Base-by-base conservation (phyloP, 2,113 vertebrate species). In the Gorsachius goisagi region DNA sequence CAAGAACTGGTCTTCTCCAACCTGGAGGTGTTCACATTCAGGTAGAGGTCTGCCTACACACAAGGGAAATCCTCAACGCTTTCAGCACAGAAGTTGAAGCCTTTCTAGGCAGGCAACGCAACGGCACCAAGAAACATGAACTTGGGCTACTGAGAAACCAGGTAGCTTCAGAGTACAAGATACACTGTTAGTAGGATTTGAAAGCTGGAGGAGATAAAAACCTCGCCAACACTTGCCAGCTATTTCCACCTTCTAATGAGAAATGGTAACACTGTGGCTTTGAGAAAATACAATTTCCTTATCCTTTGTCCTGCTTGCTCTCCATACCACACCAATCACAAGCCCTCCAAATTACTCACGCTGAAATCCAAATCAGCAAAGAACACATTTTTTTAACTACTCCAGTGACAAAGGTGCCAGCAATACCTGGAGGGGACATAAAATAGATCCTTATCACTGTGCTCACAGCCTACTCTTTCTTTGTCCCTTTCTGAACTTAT, bases 381-480 rank as follows among this genome's bases (percentile, higher is more conserved):
- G 24, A 21, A 7, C 3, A 1, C 2, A 0, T 16, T 73, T 33
- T 41, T 35, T 16, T 6, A 15, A 8, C 41, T 68, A 32, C 9
- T 60, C 30, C 53, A 26, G 9, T 35, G 6, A 44, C 45, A 47
- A 9, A 59, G 19, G 37, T 1, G 0, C 17, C 47, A n/a, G 19
- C 33, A 50, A 16, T 27, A 23, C n/a, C n/a, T 41, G 44, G 53
- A 79, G 3, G 4, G 9, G 19, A 39, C 4, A 0, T 1, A 9
- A 11, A 35, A 11, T 4, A 15, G 39, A 13, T 41, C 13, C 49
- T 6, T 32, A 11, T 22, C 62, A 6, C 62, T 5, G 4, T 15
- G 22, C 15, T 71, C 41, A 33, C 18, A 17, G 11, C 11, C 68
- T 71, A 6, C 33, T n/a, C 6, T 33, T 41, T 15, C 66, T 41